A percentile compares a stretch with the other conserved stretches of the same genome.
phyloP scores from a whole-genome alignment of 2,113 vertebrate species.

The Murina feae region DNA sequence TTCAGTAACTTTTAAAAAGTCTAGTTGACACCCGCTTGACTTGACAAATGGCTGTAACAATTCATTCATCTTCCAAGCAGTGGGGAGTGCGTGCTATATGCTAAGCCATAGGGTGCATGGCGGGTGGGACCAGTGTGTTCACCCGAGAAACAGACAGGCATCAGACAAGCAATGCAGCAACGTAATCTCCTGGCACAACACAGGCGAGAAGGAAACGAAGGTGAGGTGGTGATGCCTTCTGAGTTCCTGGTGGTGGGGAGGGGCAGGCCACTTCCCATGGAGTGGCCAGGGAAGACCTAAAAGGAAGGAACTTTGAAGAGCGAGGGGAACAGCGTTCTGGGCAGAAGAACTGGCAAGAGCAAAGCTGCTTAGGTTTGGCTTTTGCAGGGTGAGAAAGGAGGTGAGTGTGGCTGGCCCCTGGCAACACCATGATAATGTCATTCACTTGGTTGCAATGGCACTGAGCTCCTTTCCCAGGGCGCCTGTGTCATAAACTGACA shows the following conservation, averaged over 20 bases:
- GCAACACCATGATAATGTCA: neutral
- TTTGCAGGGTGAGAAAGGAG: neutral
- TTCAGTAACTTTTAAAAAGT: neutral
- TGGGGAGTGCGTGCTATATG: fast-evolving
- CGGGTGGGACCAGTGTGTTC: neutral
- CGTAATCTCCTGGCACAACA: neutral
- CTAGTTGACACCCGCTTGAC: neutral
- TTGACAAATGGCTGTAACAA: neutral
- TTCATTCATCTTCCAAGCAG: neutral
- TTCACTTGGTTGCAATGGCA: neutral
- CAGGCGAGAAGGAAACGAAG: neutral
- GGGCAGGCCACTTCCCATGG: neutral
- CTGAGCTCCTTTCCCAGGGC: constrained; percentile 45
- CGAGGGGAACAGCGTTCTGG: neutral
- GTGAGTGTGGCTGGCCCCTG: neutral
- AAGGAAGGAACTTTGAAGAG: neutral
- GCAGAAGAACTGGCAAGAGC: neutral
- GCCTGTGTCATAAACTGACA: neutral
- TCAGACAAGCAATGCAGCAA: neutral
- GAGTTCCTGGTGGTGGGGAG: neutral
- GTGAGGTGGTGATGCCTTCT: neutral
- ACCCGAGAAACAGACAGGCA: neutral
- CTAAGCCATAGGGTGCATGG: neutral
- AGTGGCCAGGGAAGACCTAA: neutral
- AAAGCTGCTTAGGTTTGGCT: neutral